phyloP scores from a whole-genome alignment of 2,888 invertebrate species.

The Drosophila conformis region DNA sequence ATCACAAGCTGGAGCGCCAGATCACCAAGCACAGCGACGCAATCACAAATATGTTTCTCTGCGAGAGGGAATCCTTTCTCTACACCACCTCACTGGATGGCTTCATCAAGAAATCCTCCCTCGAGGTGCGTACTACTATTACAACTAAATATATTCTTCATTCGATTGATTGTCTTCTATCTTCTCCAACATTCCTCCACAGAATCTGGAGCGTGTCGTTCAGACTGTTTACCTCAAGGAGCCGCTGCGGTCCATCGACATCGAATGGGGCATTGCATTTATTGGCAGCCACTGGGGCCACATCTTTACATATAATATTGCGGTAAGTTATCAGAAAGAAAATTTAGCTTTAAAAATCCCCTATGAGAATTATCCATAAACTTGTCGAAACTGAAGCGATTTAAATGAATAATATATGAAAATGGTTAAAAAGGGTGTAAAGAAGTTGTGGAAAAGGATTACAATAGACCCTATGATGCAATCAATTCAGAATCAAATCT shows the following conservation, averaged over 20 bases:
- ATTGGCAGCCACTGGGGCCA: constrained; percentile 91
- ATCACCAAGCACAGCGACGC: constrained; percentile 83
- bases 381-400: too few relatives aligned
- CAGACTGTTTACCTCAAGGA: constrained; percentile 82
- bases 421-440: background rate
- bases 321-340: constrained; percentile 85
- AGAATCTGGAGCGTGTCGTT: constrained; percentile 82
- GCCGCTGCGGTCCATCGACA: constrained; percentile 91
- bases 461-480: too few relatives aligned
- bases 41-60: constrained; percentile 82
- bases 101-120: constrained; percentile 81
- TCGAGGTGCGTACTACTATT: constrained; percentile 73
- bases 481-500: too few relatives aligned
- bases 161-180: background rate
- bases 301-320: constrained; percentile 89
- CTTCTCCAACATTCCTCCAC: background rate
- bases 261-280: constrained; percentile 90
- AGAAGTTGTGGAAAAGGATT: background rate
- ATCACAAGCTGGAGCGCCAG: constrained; percentile 75
- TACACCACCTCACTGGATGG: constrained; percentile 84
- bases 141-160: background rate
- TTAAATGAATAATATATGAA: background rate
- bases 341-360: background rate
- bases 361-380: background rate
- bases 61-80: constrained; percentile 67